These are phyloP conservation scores for Cephalopterus ornatus DNA, from an alignment of 2,113 vertebrate species.

Conservation along the genomic window DNA sequence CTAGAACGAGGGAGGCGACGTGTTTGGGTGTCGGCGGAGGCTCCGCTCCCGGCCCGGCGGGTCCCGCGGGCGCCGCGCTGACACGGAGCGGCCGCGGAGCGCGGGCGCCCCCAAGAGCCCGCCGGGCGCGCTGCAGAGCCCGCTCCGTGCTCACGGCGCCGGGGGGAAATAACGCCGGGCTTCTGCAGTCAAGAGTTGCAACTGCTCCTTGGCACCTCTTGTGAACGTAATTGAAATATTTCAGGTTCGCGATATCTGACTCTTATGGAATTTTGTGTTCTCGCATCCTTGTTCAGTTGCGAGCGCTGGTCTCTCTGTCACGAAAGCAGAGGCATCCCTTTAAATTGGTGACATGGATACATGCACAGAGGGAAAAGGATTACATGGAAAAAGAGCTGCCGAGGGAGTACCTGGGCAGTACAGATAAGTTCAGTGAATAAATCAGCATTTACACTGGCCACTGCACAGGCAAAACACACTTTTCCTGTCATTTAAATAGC, in stretches of 20 bases:
- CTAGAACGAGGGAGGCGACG: background rate
- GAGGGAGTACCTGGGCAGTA: background rate
- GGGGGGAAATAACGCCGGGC: rapidly evolving
- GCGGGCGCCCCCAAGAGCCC: constrained; percentile 47
- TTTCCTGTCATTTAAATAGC: background rate
- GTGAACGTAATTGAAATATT: rapidly evolving
- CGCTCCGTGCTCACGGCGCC: rapidly evolving
- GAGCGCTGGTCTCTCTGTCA: background rate
- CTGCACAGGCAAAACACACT: background rate
- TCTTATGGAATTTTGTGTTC: rapidly evolving
- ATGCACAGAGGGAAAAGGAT: rapidly evolving
- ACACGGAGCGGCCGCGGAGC: background rate
- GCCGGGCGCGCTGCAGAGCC: background rate
- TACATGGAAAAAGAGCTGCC: background rate
- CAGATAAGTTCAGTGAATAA: background rate
- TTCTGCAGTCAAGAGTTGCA: rapidly evolving
- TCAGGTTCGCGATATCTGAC: rapidly evolving
- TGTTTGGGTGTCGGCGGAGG: rapidly evolving
- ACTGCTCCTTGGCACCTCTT: rapidly evolving
- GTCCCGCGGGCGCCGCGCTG: background rate
- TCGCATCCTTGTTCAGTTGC: rapidly evolving
- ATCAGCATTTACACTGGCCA: background rate
- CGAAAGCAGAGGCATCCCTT: background rate
- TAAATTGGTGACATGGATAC: background rate
- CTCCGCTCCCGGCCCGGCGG: background rate